Evolutionary conservation across 2,113 vertebrate species (phyloP).

Genomic region (Neoarius graeffei): DNA sequence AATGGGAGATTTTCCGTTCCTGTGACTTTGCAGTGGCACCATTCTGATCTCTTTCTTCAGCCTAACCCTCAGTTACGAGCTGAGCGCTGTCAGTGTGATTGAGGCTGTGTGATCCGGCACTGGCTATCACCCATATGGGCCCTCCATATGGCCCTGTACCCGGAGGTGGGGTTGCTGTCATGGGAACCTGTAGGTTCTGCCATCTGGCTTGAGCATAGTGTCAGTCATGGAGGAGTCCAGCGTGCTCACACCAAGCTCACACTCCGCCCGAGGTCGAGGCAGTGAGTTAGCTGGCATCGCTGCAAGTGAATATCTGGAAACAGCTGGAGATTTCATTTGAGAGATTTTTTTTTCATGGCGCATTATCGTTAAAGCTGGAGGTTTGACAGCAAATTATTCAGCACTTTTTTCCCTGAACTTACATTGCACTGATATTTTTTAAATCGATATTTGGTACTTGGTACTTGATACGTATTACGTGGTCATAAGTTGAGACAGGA

Average conservation of each 20-base stretch:
- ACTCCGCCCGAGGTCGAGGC: background rate
- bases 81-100: background rate
- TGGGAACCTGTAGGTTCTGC: constrained; percentile 54
- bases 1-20: background rate
- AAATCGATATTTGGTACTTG: background rate
- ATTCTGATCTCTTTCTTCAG: background rate
- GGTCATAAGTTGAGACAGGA: background rate
- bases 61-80: background rate
- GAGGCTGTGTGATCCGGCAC: background rate
- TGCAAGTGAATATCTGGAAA: background rate
- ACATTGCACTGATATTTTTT: background rate
- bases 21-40: background rate
- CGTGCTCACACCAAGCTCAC: background rate
- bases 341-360: background rate
- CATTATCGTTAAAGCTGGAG: background rate
- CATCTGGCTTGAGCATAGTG: constrained; percentile 62
- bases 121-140: constrained; percentile 40
- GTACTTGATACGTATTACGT: background rate
- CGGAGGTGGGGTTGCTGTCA: constrained; percentile 31
- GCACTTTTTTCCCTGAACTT: background rate
- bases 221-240: constrained; percentile 23
- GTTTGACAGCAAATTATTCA: background rate
- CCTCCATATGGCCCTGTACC: constrained; percentile 42
- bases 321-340: background rate
- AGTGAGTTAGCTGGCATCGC: background rate